Base-by-base conservation (phyloP, 1,140 invertebrate genomes). In the Procambarus virginalis region DNA sequence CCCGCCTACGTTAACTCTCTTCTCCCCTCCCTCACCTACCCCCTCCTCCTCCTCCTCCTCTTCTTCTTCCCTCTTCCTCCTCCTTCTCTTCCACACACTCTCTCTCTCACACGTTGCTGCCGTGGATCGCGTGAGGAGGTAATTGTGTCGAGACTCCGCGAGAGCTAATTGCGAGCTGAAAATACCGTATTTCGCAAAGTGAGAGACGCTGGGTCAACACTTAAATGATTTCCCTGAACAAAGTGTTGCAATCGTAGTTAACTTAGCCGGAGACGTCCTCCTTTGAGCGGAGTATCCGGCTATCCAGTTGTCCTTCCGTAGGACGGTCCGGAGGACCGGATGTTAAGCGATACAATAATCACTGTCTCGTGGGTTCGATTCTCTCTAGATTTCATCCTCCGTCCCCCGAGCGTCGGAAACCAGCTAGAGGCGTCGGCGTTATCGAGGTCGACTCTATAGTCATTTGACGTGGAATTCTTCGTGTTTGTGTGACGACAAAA, bases 161-260 rank as follows among this genome's bases (percentile, higher is more conserved):
- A 6, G 14, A 9, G 22, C n/a, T 73, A 73, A 73, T 73, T 73
- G 68, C n/a, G 20, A 73, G n/a, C n/a, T 73, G 68, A 73, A 73
- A 73, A 73, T 34, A 73, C 68, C n/a, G 22, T 34, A 34, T 34
- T 73, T 73, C 68, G 68, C 68, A 73, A 73, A 73, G 68, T 73
- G 68, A 73, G 68, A 64, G 51, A 73, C 68, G 68, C 8, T 34
- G 22, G 68, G 68, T 73, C 68, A 73, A 73, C 68, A 73, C 5
- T 73, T 73, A 73, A 73, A 73, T 73, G 68, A 73, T 73, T 73
- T 73, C 20, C 68, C n/a, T 34, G 20, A 9, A 34, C 68, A 73
- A 8, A 34, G 68, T 73, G 68, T 73, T 73, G 68, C 68, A 73
- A 73, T 73, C 22, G 60, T 64, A 64, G 60, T 64, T 64, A 64